phyloP scores from a whole-genome alignment of 2,797 vertebrate genomes.

The Pyrocephalus nanus region DNA sequence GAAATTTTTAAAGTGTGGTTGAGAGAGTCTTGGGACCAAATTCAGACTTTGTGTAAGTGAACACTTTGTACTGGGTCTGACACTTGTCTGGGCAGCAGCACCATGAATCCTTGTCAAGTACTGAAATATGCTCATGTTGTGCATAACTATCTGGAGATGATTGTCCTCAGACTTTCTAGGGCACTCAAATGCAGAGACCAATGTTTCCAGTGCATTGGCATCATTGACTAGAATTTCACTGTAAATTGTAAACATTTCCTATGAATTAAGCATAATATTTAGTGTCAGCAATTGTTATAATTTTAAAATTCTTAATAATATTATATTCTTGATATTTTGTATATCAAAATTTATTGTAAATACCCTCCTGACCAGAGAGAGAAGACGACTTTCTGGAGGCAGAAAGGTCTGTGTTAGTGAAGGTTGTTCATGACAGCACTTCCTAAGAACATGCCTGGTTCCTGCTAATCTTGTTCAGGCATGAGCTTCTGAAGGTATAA shows the following conservation, averaged over 20 bases:
- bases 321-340: neutral
- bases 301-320: neutral
- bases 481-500: neutral
- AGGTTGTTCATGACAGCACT: neutral
- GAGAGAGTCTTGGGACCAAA: neutral
- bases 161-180: neutral
- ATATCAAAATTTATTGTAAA: neutral
- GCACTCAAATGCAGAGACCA: neutral
- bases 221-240: neutral
- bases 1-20: neutral
- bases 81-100: neutral
- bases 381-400: neutral
- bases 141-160: neutral
- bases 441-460: neutral
- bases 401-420: neutral
- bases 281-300: neutral
- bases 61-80: neutral
- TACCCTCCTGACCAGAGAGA: neutral
- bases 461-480: neutral
- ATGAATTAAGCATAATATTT: neutral
- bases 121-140: neutral
- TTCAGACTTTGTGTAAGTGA: neutral
- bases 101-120: neutral
- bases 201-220: neutral
- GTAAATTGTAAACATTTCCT: neutral